phyloP scores from a whole-genome alignment of 2,797 vertebrate genomes.

The Pipistrellus kuhlii region DNA sequence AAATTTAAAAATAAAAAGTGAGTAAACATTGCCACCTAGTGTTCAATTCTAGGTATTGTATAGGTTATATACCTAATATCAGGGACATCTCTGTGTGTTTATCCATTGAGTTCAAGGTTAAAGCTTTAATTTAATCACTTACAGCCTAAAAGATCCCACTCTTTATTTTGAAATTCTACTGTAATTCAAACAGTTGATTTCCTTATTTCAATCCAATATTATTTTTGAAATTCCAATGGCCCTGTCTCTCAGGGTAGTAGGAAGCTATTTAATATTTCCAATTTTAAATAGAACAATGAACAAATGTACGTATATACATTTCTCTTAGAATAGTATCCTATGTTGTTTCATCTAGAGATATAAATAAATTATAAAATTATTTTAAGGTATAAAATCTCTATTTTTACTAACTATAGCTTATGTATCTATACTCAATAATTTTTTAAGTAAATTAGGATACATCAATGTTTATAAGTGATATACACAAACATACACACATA shows the following conservation, averaged over 20 bases:
- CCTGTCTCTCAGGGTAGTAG: background rate
- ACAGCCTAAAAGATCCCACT: slow-evolving; percentile 43
- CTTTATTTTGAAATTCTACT: slow-evolving; percentile 57
- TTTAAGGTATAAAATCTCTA: background rate
- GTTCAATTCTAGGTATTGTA: slow-evolving; percentile 19
- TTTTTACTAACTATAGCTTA: background rate
- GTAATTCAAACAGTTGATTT: background rate
- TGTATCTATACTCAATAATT: background rate
- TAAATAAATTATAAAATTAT: background rate
- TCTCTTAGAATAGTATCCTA: background rate
- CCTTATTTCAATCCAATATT: slow-evolving; percentile 9
- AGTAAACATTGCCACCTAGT: slow-evolving; percentile 82
- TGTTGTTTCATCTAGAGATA: background rate
- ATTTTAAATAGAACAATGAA: background rate
- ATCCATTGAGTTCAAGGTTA: background rate
- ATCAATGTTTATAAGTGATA: background rate
- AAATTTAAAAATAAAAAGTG: slow-evolving; percentile 59
- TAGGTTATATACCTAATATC: background rate
- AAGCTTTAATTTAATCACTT: slow-evolving; percentile 57
- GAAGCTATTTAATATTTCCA: background rate
- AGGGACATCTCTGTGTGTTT: background rate
- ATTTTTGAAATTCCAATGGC: slow-evolving; percentile 49
- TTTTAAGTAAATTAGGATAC: background rate
- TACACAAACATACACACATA: background rate
- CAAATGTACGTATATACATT: background rate